These are phyloP conservation scores for Phyllotreta cruciferae DNA, from an alignment of 2,888 invertebrate species.

Conservation along the genomic window DNA sequence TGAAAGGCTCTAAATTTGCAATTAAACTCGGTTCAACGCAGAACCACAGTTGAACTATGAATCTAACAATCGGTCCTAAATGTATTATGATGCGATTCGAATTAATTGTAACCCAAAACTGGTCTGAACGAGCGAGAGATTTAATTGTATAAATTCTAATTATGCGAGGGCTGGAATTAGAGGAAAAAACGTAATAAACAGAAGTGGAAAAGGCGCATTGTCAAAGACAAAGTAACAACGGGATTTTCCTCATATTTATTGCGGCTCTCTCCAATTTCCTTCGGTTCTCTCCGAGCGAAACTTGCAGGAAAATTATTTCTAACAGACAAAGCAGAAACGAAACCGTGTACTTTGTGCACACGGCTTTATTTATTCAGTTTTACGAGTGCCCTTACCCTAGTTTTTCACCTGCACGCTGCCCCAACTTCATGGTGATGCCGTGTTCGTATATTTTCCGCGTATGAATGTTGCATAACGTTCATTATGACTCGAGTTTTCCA, in stretches of 20 bases:
- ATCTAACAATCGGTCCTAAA: too few relatives aligned
- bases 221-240: background rate
- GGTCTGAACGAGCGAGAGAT: too few relatives aligned
- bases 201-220: too few relatives aligned
- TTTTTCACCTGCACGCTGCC: conserved; percentile 13
- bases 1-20: too few relatives aligned
- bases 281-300: conserved; percentile 1
- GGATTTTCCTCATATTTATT: conserved; percentile 12
- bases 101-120: too few relatives aligned
- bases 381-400: conserved; percentile 15
- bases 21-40: too few relatives aligned
- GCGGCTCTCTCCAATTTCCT: conserved; percentile 8
- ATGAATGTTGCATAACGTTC: conserved; percentile 11
- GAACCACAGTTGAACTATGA: too few relatives aligned
- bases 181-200: too few relatives aligned
- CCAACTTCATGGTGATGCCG: background rate
- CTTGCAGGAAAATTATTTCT: conserved; percentile 13
- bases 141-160: too few relatives aligned
- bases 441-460: background rate
- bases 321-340: conserved; percentile 14
- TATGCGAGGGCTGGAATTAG: too few relatives aligned
- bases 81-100: too few relatives aligned
- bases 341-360: conserved; percentile 4
- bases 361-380: conserved; percentile 17
- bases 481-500: conserved; percentile 8